Conservation (phyloP, 2,113 vertebrate species). For the Cheilinus undulatus region DNA sequence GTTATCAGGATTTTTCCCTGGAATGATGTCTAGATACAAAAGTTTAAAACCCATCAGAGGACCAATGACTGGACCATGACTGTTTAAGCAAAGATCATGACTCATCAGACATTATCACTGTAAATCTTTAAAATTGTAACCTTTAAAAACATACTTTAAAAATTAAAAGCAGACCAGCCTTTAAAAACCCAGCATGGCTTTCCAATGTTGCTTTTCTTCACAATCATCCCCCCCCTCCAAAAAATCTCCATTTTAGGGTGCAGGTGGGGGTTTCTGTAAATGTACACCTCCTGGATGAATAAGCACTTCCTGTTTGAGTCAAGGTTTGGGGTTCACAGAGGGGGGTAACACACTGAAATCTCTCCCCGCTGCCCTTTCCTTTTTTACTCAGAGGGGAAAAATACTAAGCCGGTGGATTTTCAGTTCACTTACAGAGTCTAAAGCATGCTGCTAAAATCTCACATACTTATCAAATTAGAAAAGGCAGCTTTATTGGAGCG, state of each 20-base stretch:
- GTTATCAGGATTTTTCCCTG: not conserved
- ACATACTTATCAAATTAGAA: slow-evolving; percentile 59
- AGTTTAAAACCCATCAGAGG: too few species aligned
- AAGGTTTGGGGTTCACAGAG: slow-evolving; percentile 32
- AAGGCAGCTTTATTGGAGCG: slow-evolving; percentile 47
- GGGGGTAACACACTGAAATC: slow-evolving; percentile 18
- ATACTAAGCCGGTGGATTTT: not conserved
- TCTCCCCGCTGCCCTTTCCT: slow-evolving; percentile 2
- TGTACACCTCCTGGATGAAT: slow-evolving; percentile 60
- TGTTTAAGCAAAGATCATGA: too few species aligned
- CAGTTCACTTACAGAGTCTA: not conserved
- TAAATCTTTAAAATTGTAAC: not conserved
- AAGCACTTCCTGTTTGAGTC: slow-evolving; percentile 61
- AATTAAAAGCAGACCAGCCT: too few species aligned
- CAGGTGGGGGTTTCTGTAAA: slow-evolving; percentile 50
- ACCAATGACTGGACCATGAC: too few species aligned
- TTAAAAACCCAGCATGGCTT: too few species aligned
- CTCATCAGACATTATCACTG: too few species aligned
- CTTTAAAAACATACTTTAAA: too few species aligned
- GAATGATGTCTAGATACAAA: not conserved
- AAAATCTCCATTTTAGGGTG: slow-evolving; percentile 28
- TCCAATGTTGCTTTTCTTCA: not conserved
- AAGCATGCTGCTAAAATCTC: slow-evolving; percentile 45
- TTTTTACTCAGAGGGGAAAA: not conserved
- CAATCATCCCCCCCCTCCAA: slow-evolving; percentile 35